A percentile compares a stretch with the other conserved stretches of the same genome.
Evolutionary conservation across 2,797 vertebrate species (phyloP).

Genomic region (Pristis pectinata): DNA sequence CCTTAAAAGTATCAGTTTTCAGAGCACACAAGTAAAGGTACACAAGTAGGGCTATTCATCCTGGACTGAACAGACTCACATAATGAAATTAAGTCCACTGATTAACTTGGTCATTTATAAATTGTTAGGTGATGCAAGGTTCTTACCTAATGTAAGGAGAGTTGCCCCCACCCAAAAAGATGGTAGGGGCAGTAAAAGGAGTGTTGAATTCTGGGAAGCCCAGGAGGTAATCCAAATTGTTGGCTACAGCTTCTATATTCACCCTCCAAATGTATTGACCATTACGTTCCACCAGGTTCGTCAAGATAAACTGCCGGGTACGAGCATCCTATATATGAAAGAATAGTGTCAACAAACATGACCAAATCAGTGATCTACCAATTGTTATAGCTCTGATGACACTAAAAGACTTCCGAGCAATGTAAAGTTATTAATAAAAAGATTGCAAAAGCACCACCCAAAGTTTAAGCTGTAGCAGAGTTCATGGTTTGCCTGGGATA

Average conservation of each 20-base stretch:
- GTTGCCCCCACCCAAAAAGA: conserved; percentile 83
- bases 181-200: conserved; percentile 67
- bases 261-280: conserved; percentile 75
- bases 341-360: rapidly evolving
- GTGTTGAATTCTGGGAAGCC: conserved; percentile 68
- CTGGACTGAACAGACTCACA: background rate
- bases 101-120: background rate
- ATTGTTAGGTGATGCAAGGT: background rate
- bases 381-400: background rate
- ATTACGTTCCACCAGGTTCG: conserved; percentile 77
- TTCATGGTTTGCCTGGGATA: background rate
- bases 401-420: background rate
- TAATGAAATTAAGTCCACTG: background rate
- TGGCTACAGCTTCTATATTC: conserved; percentile 78
- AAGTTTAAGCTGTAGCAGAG: background rate
- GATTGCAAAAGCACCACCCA: background rate
- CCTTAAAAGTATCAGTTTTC: background rate
- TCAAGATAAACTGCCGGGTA: conserved; percentile 80
- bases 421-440: background rate
- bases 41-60: background rate
- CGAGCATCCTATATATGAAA: conserved; percentile 59
- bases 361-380: background rate
- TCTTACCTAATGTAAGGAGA: conserved; percentile 81
- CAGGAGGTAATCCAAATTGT: conserved; percentile 68
- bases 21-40: background rate